These are phyloP conservation scores for Thunnus albacares DNA, from an alignment of 2,797 vertebrate species.

Conservation along the genomic window DNA sequence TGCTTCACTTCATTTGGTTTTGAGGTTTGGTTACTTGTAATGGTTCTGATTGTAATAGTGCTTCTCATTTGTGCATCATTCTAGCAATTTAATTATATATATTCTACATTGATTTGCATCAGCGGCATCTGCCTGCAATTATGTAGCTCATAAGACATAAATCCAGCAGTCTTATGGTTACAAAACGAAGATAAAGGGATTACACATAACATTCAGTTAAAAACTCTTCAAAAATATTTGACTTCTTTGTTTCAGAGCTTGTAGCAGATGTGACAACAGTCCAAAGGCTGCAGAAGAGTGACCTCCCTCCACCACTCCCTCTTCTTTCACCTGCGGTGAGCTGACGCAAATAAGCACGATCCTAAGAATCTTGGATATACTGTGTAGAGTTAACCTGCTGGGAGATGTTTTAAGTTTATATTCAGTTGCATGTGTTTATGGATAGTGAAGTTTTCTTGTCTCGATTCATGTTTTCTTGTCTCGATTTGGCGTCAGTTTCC, in stretches of 20 bases:
- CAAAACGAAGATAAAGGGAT: background rate
- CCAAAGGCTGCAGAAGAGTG: background rate
- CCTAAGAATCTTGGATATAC: background rate
- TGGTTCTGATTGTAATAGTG: background rate
- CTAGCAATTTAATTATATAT: background rate
- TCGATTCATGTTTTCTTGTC: background rate
- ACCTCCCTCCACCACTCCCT: background rate
- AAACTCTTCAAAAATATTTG: background rate
- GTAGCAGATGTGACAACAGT: background rate
- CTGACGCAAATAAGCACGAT: background rate
- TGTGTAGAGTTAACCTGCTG: background rate
- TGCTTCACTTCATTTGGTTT: background rate
- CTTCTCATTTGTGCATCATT: background rate
- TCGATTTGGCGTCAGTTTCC: constrained; percentile 8
- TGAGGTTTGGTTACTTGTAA: background rate
- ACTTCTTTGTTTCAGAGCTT: too few relatives aligned
- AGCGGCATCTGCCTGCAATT: background rate
- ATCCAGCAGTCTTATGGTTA: constrained; percentile 27
- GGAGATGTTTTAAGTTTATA: background rate
- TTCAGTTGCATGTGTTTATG: background rate
- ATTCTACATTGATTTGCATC: background rate
- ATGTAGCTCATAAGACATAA: constrained; percentile 12
- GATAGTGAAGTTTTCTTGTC: background rate
- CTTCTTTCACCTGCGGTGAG: background rate
- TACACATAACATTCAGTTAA: constrained; percentile 13